Evolutionary conservation across 30 jellyfish, hydroid and myxozoan species (phyloP).

Genomic region (Rhopilema esculentum): DNA sequence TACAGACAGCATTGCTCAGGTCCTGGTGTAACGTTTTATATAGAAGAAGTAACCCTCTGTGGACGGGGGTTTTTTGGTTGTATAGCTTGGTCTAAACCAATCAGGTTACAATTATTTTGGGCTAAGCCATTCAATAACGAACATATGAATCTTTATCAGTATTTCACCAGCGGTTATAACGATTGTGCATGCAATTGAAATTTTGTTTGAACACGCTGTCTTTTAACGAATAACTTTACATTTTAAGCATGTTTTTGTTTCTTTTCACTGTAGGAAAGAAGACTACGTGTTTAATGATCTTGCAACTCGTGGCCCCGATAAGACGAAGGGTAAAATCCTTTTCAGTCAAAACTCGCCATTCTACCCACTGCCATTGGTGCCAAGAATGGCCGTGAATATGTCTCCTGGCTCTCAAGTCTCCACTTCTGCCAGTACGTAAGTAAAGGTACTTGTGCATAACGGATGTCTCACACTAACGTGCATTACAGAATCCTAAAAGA

Average conservation of each 20-base stretch:
- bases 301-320: slow-evolving; percentile 83
- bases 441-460: slow-evolving; percentile 17
- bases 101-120: too few species aligned
- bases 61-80: too few species aligned
- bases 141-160: too few species aligned
- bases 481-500: slow-evolving; percentile 53
- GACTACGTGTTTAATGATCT: slow-evolving; percentile 17
- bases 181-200: too few species aligned
- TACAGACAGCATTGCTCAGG: too few species aligned
- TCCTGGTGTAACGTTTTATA: too few species aligned
- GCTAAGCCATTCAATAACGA: too few species aligned
- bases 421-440: slow-evolving; percentile 41
- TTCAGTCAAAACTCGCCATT: slow-evolving; percentile 93
- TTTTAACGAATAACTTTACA: neutral
- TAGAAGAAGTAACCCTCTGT: too few species aligned
- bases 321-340: slow-evolving; percentile 79
- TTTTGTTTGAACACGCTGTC: too few species aligned
- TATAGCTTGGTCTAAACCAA: too few species aligned
- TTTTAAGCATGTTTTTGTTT: neutral
- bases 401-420: slow-evolving; percentile 46
- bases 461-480: slow-evolving; percentile 57
- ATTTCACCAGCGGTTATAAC: too few species aligned
- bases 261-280: slow-evolving; percentile 21
- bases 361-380: slow-evolving; percentile 76
- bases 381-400: slow-evolving; percentile 59